Evolutionary conservation across 2,888 invertebrate genomes (phyloP), one percentile per base, ranked within the genome.

Genomic region (Pelosia muscerda): DNA sequence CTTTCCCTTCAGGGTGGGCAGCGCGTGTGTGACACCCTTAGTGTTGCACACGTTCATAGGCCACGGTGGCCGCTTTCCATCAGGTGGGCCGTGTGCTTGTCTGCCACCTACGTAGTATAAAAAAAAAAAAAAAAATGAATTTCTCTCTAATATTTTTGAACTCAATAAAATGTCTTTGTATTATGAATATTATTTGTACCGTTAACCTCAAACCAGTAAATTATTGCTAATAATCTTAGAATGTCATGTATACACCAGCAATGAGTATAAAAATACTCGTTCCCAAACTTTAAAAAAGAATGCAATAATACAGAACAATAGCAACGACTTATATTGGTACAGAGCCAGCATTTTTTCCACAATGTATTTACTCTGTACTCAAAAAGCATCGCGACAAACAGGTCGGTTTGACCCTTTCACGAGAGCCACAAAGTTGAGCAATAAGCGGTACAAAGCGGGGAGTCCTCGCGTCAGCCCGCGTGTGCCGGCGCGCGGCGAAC

Each of bases 341-440:
- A 31, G 31, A 56, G 38, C 8, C 11, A 38, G 10, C 6, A 23
- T 25, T 23, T 38, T 63, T 63, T 56, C 59, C 25, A 23, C 13
- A 49, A 54, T 31, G n/a, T 38, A 38, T 66, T 66, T 60, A 38
- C 22, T 60, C 9, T 13, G 49, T n/a, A 38, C 26, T 66, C 54
- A 71, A 72, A 72, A 77, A 67, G n/a, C 15, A 61, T 9, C 34
- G 25, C 42, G 53, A 58, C 67, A 57, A 69, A 69, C 73, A 68
- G 58, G 61, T 55, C 53, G 54, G 63, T 68, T 26, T 55, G 64
- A 55, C 63, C 63, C 53, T 59, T 74, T 38, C 31, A n/a, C 58
- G 67, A 68, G 68, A 71, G 71, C 69, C 71, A 72, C 66, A 78
- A 75, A 79, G 75, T 76, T 77, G 73, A 75, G 75, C 71, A 78